phyloP scores from a whole-genome alignment of 1,140 invertebrate species.

The Tigriopus japonicus region DNA sequence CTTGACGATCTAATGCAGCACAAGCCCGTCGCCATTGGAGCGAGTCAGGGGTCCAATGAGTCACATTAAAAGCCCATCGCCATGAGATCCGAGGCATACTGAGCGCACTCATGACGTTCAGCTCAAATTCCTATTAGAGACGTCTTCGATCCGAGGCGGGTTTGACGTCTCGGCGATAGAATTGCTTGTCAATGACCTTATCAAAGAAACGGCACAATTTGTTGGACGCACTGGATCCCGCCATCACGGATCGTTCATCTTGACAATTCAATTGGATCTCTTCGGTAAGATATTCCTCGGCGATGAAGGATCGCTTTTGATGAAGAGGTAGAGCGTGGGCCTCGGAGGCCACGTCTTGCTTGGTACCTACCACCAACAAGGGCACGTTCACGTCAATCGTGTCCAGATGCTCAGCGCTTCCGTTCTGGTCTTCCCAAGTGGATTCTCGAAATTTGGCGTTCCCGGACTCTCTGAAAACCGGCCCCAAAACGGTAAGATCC shows the following conservation, averaged over 20 bases:
- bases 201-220: slow-evolving; percentile 86
- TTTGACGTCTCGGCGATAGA: slow-evolving; percentile 1
- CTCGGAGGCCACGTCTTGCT: neutral
- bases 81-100: neutral
- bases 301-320: neutral
- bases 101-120: neutral
- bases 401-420: too few relatives aligned
- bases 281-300: slow-evolving; percentile 4
- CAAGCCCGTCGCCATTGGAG: neutral
- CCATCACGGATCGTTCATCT: slow-evolving; percentile 59
- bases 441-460: neutral
- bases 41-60: neutral
- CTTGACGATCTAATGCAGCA: neutral
- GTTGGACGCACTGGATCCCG: slow-evolving; percentile 72
- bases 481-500: too few relatives aligned
- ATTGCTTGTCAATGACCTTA: slow-evolving; percentile 44
- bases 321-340: slow-evolving; percentile 2
- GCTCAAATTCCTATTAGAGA: neutral
- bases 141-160: neutral
- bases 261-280: slow-evolving; percentile 37
- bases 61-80: neutral
- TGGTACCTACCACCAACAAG: slow-evolving; percentile 1
- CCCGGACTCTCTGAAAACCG: neutral
- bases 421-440: neutral
- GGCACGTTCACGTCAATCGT: neutral